Evolutionary conservation across 2,113 vertebrate species (phyloP).

Genomic region (Verasper variegatus): DNA sequence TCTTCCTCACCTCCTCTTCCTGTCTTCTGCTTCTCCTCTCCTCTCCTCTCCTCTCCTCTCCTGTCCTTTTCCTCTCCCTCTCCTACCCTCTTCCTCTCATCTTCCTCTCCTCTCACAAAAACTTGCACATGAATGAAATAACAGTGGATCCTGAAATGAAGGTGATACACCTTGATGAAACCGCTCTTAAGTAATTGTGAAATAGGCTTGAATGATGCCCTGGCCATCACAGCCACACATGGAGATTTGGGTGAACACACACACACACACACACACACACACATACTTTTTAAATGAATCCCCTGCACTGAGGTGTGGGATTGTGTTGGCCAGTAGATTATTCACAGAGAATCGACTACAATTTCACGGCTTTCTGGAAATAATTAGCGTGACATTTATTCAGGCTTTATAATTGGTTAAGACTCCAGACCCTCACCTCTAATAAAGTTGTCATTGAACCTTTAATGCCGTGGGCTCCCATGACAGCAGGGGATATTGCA

Average conservation of each 20-base stretch:
- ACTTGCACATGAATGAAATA: too few species aligned
- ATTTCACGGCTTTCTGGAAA: conserved; percentile 74
- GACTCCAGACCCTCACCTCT: conserved; percentile 61
- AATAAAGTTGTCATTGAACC: conserved; percentile 75
- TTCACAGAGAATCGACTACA: conserved; percentile 67
- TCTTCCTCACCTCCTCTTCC: too few species aligned
- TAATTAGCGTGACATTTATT: conserved; percentile 74
- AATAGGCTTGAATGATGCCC: conserved; percentile 30
- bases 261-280: conserved; percentile 11
- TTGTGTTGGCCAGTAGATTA: conserved; percentile 64
- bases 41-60: background rate
- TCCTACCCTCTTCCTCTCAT: conserved; percentile 11
- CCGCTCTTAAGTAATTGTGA: conserved; percentile 17
- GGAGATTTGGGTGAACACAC: conserved; percentile 6
- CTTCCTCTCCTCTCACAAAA: background rate
- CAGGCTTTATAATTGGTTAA: conserved; percentile 69
- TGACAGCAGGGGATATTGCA: conserved; percentile 44
- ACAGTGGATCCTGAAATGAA: too few species aligned
- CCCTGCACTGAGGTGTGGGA: conserved; percentile 47
- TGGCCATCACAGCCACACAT: conserved; percentile 19
- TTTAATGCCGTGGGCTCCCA: conserved; percentile 53
- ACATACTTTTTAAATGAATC: conserved; percentile 51
- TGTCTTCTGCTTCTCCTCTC: background rate
- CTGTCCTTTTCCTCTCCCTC: too few species aligned
- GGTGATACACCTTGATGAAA: background rate